phyloP scores from a whole-genome alignment of 2,797 vertebrate genomes.

The Strix occidentalis region DNA sequence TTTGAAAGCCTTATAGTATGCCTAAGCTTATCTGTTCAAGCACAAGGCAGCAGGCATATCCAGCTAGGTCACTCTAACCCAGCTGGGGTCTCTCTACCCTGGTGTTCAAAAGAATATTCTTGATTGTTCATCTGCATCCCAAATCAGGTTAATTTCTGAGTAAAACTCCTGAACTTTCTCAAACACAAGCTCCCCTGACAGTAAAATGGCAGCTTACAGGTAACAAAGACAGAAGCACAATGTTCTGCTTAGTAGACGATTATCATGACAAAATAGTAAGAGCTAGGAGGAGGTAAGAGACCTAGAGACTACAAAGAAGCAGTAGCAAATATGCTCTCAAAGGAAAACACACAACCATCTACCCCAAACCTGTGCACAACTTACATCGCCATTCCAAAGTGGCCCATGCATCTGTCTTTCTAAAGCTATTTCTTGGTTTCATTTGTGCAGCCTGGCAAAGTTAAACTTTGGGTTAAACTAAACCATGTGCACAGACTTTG shows the following conservation, averaged over 20 bases:
- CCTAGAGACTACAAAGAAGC: neutral
- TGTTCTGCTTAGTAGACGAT: neutral
- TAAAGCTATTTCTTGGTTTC: neutral
- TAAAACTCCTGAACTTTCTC: neutral
- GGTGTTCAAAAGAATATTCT: neutral
- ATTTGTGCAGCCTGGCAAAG: neutral
- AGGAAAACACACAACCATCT: neutral
- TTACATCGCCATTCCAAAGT: fast-evolving
- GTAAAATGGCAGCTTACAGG: neutral
- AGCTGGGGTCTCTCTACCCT: neutral
- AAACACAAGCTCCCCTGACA: neutral
- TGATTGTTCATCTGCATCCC: neutral
- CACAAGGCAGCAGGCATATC: neutral
- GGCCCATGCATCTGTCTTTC: neutral
- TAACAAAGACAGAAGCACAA: neutral
- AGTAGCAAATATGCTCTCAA: neutral
- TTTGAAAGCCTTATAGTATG: neutral
- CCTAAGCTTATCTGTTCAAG: neutral
- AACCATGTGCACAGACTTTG: neutral
- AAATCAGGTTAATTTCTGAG: neutral
- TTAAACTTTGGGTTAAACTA: neutral
- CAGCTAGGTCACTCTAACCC: neutral
- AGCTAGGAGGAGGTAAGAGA: neutral
- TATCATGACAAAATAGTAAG: neutral
- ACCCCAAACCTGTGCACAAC: neutral